Percentiles rank a stretch among this genome's conserved stretches.
Evolutionary conservation across 2,797 vertebrate genomes (phyloP).

Genomic region (Alcedo quadribrachys): DNA sequence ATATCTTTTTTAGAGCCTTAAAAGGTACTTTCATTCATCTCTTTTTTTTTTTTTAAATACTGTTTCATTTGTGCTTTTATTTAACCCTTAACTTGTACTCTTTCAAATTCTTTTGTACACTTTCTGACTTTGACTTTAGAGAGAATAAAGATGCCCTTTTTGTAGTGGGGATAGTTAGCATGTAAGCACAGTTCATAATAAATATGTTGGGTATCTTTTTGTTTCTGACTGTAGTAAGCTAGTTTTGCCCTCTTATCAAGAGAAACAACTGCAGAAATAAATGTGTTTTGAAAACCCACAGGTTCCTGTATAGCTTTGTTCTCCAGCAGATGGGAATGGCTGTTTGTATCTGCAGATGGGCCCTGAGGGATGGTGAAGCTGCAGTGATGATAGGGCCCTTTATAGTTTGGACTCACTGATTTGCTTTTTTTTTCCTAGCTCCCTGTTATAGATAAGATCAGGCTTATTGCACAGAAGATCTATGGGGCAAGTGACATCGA

Average conservation of each 20-base stretch:
- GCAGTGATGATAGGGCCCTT: not conserved
- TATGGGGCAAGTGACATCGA: conserved; percentile 95
- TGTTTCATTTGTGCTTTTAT: not conserved
- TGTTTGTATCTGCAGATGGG: not conserved
- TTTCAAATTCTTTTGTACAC: not conserved
- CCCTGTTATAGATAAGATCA: conserved; percentile 91
- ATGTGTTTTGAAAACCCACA: not conserved
- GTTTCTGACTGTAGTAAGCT: not conserved
- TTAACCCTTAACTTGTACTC: not conserved
- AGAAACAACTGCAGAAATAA: not conserved
- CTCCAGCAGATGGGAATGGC: not conserved
- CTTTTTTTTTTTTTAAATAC: not conserved
- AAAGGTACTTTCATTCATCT: not conserved
- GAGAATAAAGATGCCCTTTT: not conserved
- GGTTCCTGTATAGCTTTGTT: not conserved
- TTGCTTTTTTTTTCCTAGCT: conserved; percentile 76
- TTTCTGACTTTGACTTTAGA: not conserved
- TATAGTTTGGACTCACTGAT: not conserved
- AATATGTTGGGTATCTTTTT: not conserved
- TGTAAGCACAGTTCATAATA: not conserved
- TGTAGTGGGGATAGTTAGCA: not conserved
- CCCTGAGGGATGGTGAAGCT: not conserved
- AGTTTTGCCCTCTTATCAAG: not conserved
- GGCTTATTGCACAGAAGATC: conserved; percentile 93
- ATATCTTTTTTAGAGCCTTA: not conserved